Evolutionary conservation across 2,113 vertebrate genomes (phyloP).

Genomic region (Fregata magnificens): DNA sequence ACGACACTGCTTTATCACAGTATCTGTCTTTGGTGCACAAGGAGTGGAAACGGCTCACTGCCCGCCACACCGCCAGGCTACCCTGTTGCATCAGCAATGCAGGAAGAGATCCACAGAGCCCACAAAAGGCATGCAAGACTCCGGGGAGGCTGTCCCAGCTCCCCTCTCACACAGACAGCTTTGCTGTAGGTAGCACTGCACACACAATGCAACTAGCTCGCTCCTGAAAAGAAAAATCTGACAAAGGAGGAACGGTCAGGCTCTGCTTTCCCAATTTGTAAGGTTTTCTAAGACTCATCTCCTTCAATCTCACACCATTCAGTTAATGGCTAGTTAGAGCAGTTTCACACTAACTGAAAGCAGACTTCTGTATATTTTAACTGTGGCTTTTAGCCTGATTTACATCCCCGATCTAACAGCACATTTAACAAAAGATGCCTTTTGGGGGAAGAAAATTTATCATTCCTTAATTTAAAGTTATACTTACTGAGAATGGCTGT

Average conservation of each 20-base stretch:
- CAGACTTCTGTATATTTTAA: neutral
- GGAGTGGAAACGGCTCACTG: neutral
- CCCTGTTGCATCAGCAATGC: neutral
- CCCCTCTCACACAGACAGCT: neutral
- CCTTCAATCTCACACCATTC: neutral
- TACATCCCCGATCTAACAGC: neutral
- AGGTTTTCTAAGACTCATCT: neutral
- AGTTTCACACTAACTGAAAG: neutral
- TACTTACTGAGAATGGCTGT: neutral
- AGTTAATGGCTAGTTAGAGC: neutral
- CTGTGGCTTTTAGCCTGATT: neutral
- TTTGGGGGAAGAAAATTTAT: neutral
- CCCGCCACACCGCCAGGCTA: fast-evolving
- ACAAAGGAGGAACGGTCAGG: neutral
- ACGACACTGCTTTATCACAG: neutral
- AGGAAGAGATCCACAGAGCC: neutral
- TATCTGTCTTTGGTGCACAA: neutral
- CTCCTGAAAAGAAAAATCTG: neutral
- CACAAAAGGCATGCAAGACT: neutral
- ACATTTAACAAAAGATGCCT: neutral
- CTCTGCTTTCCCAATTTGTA: neutral
- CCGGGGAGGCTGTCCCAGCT: neutral
- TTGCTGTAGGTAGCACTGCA: constrained; percentile 4
- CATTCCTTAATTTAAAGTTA: neutral
- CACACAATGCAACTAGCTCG: neutral